These are phyloP conservation scores for Gryon sp. DNA, from an alignment of 1,140 invertebrate species.

Conservation along the genomic window DNA sequence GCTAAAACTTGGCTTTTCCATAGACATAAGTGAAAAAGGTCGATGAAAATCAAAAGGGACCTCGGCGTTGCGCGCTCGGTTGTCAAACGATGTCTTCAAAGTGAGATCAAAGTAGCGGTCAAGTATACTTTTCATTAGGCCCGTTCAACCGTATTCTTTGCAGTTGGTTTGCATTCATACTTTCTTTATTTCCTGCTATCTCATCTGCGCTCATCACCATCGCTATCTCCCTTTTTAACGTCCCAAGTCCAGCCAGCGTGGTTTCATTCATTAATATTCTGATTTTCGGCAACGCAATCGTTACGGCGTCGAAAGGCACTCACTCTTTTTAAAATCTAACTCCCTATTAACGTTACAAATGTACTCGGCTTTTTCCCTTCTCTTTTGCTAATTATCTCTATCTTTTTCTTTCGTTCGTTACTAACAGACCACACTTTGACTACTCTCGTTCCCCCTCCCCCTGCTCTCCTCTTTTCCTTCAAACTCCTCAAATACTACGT, in stretches of 20 bases:
- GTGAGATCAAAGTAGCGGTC: conserved; percentile 64
- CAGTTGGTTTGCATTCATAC: conserved; percentile 62
- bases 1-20: conserved; percentile 27
- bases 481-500: conserved; percentile 50
- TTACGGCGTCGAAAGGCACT: conserved; percentile 46
- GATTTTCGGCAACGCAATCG: conserved; percentile 61
- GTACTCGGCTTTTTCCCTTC: too few species aligned
- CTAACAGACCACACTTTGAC: conserved; percentile 50
- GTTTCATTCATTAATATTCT: conserved; percentile 69
- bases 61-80: conserved; percentile 11
- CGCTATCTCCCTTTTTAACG: conserved; percentile 54
- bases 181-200: conserved; percentile 58
- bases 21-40: conserved; percentile 44
- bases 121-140: conserved; percentile 67
- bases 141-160: conserved; percentile 63
- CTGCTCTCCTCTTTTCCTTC: neutral
- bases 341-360: conserved; percentile 4
- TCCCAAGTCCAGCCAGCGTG: conserved; percentile 23
- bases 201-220: conserved; percentile 53
- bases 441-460: neutral
- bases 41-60: conserved; percentile 55
- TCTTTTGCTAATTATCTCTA: conserved; percentile 11
- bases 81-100: conserved; percentile 61
- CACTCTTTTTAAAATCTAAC: conserved; percentile 47
- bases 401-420: neutral